Evolutionary conservation across 2,888 invertebrate species (phyloP), one percentile per base, ranked within the genome.

Genomic region (Oscheius onirici): DNA sequence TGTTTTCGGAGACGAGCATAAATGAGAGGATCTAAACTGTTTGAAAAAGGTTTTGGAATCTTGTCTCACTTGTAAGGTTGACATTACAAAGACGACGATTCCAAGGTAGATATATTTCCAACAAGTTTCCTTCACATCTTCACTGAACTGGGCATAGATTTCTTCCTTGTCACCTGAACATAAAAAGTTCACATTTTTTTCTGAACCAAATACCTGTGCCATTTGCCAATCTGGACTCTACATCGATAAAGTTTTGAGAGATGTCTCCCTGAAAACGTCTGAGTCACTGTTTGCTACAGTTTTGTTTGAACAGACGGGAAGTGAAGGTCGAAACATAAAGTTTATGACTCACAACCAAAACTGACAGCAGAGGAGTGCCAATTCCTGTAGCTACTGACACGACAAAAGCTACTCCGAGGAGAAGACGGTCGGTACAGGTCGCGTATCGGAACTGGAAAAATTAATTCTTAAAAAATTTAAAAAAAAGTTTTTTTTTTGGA

Each of bases 1-100:
- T 91, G 69, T 88, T 78, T 74, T 89, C 88, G 1, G 89, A 86
- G 1, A 88, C 85, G 10, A 83, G 80, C 76, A 87, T 83, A 88
- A 89, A 90, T 74, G 87, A 87, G 3, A 83, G 72, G 8, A 89
- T 86, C 81, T 89, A 41, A 26, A 26, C 10, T 24, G 26, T 55
- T 5, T 24, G 11, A 3, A 52, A 51, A 65, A 11, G 43, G 24
- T 57, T 26, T 58, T 5, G 13, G 34, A 34, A 3, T 5, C 11
- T n/a, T 3, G 3, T 22, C 40, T 26, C 28, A 80, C 83, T 72
- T 83, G 81, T 10, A 82, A 55, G 11, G 76, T 54, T 0, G 80
- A 80, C 17, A 79, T 75, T 3, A 68, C 22, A 41, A 83, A 77
- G 10, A 83, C 73, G 43, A 75, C 78, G 11, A 63, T 41, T 11